phyloP scores from a whole-genome alignment of 2,113 vertebrate species.

The Pristiophorus japonicus region DNA sequence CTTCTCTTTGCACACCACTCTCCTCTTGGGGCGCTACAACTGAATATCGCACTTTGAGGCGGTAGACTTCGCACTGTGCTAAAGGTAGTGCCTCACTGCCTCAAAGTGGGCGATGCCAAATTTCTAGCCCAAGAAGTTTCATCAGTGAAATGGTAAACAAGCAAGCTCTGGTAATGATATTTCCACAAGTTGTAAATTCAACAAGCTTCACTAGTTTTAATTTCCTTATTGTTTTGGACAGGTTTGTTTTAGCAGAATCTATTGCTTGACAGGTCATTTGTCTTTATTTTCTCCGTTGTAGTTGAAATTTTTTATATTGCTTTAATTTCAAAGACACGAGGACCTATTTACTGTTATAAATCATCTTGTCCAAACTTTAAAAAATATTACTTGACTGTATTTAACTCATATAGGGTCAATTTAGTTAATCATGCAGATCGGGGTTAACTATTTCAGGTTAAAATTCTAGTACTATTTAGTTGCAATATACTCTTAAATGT shows the following conservation, averaged over 20 bases:
- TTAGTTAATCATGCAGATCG: background rate
- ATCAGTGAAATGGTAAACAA: background rate
- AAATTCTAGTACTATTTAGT: background rate
- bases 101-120: too few relatives aligned
- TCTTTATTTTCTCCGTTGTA: background rate
- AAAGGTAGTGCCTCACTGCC: too few relatives aligned
- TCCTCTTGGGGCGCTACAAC: too few relatives aligned
- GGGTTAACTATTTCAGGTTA: background rate
- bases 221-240: background rate
- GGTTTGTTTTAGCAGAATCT: background rate
- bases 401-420: background rate
- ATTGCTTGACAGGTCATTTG: background rate
- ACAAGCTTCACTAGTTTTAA: background rate
- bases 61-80: too few relatives aligned
- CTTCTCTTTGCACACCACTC: too few relatives aligned
- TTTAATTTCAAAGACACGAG: background rate
- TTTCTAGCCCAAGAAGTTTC: too few relatives aligned
- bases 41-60: too few relatives aligned
- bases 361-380: background rate
- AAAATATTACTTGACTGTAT: background rate
- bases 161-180: background rate
- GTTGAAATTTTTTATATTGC: background rate
- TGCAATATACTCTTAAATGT: background rate
- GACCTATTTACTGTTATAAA: background rate
- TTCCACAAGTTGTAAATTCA: background rate